These are phyloP conservation scores for Polypedilum vanderplanki DNA, from an alignment of 1,140 invertebrate species.

Conservation along the genomic window DNA sequence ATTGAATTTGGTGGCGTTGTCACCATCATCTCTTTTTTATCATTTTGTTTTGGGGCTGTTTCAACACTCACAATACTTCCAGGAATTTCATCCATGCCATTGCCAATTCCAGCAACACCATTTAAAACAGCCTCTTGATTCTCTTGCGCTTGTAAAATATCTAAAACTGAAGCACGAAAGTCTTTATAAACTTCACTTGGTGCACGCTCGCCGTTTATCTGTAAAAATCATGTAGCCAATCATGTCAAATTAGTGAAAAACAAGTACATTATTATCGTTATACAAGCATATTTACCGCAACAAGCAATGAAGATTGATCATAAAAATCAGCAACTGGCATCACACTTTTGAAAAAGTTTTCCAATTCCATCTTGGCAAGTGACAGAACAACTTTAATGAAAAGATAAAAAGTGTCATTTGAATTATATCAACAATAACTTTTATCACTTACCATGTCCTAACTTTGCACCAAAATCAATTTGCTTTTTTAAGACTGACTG, in stretches of 20 bases:
- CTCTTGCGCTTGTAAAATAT: conserved; percentile 59
- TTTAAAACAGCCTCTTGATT: conserved; percentile 54
- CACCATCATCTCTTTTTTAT: conserved; percentile 38
- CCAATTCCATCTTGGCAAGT: conserved; percentile 76
- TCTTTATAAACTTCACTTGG: conserved; percentile 74
- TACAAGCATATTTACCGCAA: conserved; percentile 56
- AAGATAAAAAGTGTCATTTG: not conserved
- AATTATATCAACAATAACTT: not conserved
- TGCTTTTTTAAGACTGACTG: conserved; percentile 76
- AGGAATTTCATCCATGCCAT: conserved; percentile 50
- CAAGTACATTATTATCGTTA: conserved; percentile 30
- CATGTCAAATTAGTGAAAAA: not conserved
- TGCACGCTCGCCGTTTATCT: conserved; percentile 77
- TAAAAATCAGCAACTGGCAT: conserved; percentile 85
- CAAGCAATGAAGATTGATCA: conserved; percentile 61
- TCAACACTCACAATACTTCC: conserved; percentile 52
- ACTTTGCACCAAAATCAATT: conserved; percentile 81
- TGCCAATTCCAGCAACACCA: conserved; percentile 48
- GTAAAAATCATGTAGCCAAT: conserved; percentile 30
- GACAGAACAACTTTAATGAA: conserved; percentile 59
- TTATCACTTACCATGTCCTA: conserved; percentile 54
- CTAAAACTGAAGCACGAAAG: conserved; percentile 64
- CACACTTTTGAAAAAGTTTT: conserved; percentile 81
- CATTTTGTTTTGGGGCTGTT: conserved; percentile 46
- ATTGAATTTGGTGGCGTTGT: conserved; percentile 33